Base-by-base conservation (phyloP, 2,797 vertebrate species). In the Danio albolineatus region DNA sequence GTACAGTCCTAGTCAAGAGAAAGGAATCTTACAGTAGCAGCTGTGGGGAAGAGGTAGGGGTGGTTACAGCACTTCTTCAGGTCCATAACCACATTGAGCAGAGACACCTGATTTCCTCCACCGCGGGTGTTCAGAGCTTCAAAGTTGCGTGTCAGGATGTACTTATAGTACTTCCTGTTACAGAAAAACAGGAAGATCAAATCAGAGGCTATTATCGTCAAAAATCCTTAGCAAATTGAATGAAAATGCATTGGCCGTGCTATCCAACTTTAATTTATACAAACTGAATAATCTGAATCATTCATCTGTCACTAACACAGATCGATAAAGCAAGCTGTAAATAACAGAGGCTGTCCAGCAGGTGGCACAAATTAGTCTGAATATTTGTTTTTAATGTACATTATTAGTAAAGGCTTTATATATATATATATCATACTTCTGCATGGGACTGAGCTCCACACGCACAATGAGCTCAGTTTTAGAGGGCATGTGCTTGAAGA, bases 41-140 rank as follows among this genome's bases (percentile, higher is more conserved):
- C 97, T 54, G 97, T 95, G 4, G 98, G 97, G 80, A 99, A 99
- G 88, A 99, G 97, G 91, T 99, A 99, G 5, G 98, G 98, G 86
- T 99, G 98, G 87, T 99, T 99, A 90, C 98, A 99, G 91, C 98
- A 99, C 87, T 99, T 99, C 90, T 99, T 99, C 75, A 99, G 94
- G 90, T 99, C 98, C 98, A 99, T 99, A 86, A 99, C 97, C 84
- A 99, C 97, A 8, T 99, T 99, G 53, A 99, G 95, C 83, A 99
- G 90, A 51, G 98, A 99, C 17, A 99, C 97, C 88, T 99, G 98
- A 92, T 99, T 99, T 84, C 98, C 98, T 76, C 97, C 97, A 64
- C 98, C 98, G 2, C 97, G 96, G 54, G 96, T 96, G 89, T 99
- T 99, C 87, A 99, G 93, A 5, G 98, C 98, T 80, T 99, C 98